Base-by-base conservation (phyloP, 2,888 invertebrate species). In the Plutella xylostella region DNA sequence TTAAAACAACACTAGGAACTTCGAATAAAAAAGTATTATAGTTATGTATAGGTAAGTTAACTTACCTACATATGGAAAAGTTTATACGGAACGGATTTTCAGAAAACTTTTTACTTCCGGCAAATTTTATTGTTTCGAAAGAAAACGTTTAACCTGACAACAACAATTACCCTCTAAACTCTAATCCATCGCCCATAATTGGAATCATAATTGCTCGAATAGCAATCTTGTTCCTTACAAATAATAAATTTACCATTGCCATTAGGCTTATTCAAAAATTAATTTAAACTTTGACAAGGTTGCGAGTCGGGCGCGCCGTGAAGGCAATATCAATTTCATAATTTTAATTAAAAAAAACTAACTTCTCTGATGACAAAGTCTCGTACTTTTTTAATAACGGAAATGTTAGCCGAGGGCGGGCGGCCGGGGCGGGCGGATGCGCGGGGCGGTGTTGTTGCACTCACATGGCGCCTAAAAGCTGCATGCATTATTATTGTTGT, bases 301-400 rank as follows among this genome's bases (percentile, higher is more conserved):
- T 77, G 71, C 69, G 72, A 68, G 71, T 68, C 75, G 72, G 68
- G 65, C 64, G 65, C 65, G 63, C 63, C 74, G 73, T 72, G 73
- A 82, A 80, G 73, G 80, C 79, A 79, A 82, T 84, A 84, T 84
- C 83, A 83, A 84, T 82, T 82, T 83, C 79, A 83, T 83, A 80
- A 83, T 84, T 85, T 84, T 85, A 83, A 85, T 84, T 85, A 54
- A 84, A 74, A 63, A 84, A 82, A 83, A 80, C 78, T 79, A 74
- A 79, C 72, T 78, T 74, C 70, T 66, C 72, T 76, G 79, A 79
- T 82, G 83, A 80, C 79, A 80, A 79, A 79, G 78, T 74, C 74
- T 63, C 73, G 68, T 77, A 83, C 79, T 83, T 85, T 85, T 85
- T 84, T 84, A 85, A 84, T 83, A 84, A 82, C 74, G 75, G 72